phyloP scores from a whole-genome alignment of 2,113 vertebrate genomes.

The Antigone vipio region DNA sequence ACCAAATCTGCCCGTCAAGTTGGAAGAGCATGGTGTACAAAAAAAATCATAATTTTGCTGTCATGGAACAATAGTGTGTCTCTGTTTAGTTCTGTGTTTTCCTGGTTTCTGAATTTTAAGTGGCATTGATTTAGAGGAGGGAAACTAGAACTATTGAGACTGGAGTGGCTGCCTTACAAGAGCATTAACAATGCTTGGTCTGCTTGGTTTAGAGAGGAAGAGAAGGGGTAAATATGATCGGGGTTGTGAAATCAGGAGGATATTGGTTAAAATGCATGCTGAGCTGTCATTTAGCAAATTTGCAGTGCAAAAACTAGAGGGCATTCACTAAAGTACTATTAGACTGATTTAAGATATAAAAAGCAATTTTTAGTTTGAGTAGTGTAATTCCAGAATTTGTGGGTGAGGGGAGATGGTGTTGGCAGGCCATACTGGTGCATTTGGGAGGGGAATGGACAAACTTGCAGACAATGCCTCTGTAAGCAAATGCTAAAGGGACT shows the following conservation, averaged over 20 bases:
- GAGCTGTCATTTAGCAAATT: background rate
- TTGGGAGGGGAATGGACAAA: background rate
- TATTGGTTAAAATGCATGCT: background rate
- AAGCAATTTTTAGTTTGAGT: background rate
- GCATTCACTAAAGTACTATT: background rate
- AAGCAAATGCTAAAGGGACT: background rate
- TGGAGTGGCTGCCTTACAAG: background rate
- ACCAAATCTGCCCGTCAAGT: background rate
- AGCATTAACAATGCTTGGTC: background rate
- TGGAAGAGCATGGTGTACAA: background rate
- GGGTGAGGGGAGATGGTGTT: background rate
- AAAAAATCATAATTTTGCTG: background rate
- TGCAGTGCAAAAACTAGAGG: background rate
- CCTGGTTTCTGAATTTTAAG: background rate
- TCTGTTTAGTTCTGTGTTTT: background rate
- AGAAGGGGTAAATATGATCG: background rate
- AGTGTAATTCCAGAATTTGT: background rate
- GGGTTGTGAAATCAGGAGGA: background rate
- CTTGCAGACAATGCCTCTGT: rapidly evolving
- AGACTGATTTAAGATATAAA: background rate
- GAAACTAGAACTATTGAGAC: background rate
- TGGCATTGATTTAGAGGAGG: background rate
- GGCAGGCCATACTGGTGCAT: background rate
- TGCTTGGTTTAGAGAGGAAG: background rate
- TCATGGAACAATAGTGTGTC: background rate